Conservation (phyloP, 2,888 invertebrate genomes). For the Neria commutata region DNA sequence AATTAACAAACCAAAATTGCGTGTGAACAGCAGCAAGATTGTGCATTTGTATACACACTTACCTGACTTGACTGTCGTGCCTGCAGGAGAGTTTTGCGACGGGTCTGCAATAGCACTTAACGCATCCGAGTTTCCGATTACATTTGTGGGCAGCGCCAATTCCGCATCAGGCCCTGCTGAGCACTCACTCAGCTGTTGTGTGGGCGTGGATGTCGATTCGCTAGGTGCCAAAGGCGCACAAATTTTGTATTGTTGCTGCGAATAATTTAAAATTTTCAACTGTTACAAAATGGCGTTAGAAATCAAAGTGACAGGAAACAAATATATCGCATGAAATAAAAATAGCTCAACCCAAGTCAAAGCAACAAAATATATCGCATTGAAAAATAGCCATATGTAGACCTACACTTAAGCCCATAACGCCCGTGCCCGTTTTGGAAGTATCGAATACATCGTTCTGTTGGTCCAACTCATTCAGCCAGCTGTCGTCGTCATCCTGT, state of each 20-base stretch:
- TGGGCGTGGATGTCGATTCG: constrained; percentile 49
- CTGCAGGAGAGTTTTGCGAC: constrained; percentile 10
- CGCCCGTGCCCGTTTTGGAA: constrained; percentile 43
- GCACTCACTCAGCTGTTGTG: constrained; percentile 41
- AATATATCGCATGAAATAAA: too few species aligned
- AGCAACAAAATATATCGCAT: too few species aligned
- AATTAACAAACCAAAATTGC: not conserved
- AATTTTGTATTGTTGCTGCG: constrained; percentile 25
- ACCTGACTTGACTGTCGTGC: constrained; percentile 46
- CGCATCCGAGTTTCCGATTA: too few species aligned
- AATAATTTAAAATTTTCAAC: too few species aligned
- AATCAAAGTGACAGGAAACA: too few species aligned
- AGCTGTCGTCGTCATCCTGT: constrained; percentile 51
- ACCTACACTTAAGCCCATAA: constrained; percentile 25
- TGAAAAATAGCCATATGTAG: too few species aligned
- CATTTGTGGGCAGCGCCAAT: not conserved
- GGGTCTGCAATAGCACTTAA: not conserved
- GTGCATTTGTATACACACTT: too few species aligned
- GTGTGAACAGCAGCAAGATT: not conserved
- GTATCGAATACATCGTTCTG: constrained; percentile 58
- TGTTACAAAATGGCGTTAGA: too few species aligned
- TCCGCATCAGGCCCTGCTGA: constrained; percentile 21
- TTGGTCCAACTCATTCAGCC: constrained; percentile 55
- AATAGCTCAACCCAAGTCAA: too few species aligned
- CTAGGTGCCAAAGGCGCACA: constrained; percentile 49